A percentile compares a stretch with the other conserved stretches of the same genome.
Evolutionary conservation across 1,140 invertebrate species (phyloP).

Genomic region (Penaeus indicus): DNA sequence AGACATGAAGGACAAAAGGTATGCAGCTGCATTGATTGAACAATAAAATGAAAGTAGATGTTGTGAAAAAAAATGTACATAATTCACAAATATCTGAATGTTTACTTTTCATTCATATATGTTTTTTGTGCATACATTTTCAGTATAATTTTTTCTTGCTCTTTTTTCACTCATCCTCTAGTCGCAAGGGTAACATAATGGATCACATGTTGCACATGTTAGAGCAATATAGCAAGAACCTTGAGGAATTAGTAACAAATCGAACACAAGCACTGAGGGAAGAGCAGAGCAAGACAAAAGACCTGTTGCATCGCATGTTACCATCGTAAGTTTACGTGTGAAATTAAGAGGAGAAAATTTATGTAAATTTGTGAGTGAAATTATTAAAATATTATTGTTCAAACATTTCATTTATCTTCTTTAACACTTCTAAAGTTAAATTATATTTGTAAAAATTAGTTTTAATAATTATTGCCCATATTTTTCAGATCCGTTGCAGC

Average conservation of each 20-base stretch:
- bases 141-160: conserved; percentile 5
- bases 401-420: no score
- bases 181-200: conserved; percentile 89
- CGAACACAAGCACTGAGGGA: conserved; percentile 88
- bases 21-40: conserved; percentile 70
- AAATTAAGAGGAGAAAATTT: not conserved
- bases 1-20: conserved; percentile 76
- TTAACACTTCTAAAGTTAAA: no score
- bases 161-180: conserved; percentile 64
- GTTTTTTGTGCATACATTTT: not conserved
- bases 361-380: not conserved
- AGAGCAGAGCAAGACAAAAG: conserved; percentile 94
- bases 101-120: not conserved
- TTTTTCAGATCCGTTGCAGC: conserved; percentile 82
- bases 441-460: no score
- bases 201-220: conserved; percentile 97
- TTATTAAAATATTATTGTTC: no score
- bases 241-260: conserved; percentile 92
- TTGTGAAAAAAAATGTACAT: not conserved
- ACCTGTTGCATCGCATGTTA: conserved; percentile 92
- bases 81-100: not conserved
- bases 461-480: conserved; percentile 16
- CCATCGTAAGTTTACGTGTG: conserved; percentile 74
- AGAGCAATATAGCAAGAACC: conserved; percentile 94
- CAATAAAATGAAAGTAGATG: no score